phyloP scores from a whole-genome alignment of 2,888 invertebrate genomes.

The Elegia similella region DNA sequence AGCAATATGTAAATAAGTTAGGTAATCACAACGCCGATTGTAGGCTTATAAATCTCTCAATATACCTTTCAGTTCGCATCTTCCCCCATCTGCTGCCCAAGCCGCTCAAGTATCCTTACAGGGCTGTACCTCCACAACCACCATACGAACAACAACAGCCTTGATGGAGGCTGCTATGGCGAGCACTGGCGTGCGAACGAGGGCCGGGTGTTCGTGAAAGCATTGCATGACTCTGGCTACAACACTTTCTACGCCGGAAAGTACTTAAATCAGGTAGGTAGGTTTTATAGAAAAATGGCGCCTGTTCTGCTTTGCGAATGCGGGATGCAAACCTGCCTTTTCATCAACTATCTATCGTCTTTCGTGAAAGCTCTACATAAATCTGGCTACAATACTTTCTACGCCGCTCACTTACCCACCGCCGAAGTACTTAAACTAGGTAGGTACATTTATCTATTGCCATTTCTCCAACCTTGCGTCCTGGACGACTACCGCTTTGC shows the following conservation, averaged over 20 bases:
- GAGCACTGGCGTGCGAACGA: constrained; percentile 85
- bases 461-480: too few relatives aligned
- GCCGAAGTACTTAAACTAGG: constrained; percentile 92
- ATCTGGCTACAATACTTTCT: constrained; percentile 90
- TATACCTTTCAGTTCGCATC: constrained; percentile 81
- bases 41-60: too few relatives aligned
- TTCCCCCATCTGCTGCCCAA: constrained; percentile 94
- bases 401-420: too few relatives aligned
- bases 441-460: too few relatives aligned
- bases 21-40: too few relatives aligned
- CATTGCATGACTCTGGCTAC: constrained; percentile 85
- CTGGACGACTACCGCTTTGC: too few relatives aligned
- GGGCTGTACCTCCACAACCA: constrained; percentile 94
- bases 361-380: constrained; percentile 86
- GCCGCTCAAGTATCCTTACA: constrained; percentile 92
- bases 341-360: too few relatives aligned
- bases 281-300: too few relatives aligned
- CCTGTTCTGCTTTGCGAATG: too few relatives aligned
- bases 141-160: constrained; percentile 88
- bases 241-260: constrained; percentile 96
- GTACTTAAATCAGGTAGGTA: constrained; percentile 96
- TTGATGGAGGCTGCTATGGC: constrained; percentile 89
- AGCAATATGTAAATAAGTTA: too few relatives aligned
- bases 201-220: constrained; percentile 84
- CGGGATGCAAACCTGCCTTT: too few relatives aligned